Evolutionary conservation across 2,113 vertebrate genomes (phyloP), one percentile per base, ranked within the genome.

Genomic region (Scolopax mira): DNA sequence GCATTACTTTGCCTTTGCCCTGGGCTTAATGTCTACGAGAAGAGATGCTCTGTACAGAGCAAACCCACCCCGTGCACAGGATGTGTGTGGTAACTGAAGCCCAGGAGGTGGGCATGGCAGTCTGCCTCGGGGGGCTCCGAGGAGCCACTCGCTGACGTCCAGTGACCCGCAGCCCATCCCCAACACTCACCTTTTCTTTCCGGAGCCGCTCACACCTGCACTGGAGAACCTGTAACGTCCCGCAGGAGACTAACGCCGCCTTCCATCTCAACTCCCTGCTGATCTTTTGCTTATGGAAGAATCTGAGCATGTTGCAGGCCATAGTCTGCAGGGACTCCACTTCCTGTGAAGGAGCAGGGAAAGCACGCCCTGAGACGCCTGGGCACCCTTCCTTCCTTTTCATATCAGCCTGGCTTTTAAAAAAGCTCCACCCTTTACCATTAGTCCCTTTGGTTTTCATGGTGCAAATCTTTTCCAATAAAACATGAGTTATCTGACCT

Each of bases 301-400:
- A 93, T 21, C 60, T 95, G 65, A 94, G 91, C 91, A 97, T 95
- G 51, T 93, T 93, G 85, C 80, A 95, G 1, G 97, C 93, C 94
- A 97, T 93, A 13, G 49, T 85, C 78, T 79, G 85, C 80, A 97
- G 79, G 48, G 88, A 91, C 79, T 64, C 79, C 88, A 90, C 93
- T 77, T 96, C 94, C 97, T 97, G 92, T 65, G 39, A 80, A 82
- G 52, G 4, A 93, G 35, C 13, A 90, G 83, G 62, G 67, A 71
- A 92, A 95, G 64, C 3, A 48, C 1, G 2, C 55, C 30, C 64
- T 91, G 58, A 79, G 58, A 81, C 57, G 11, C 49, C 61, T 54
- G 41, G 33, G 46, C 35, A 27, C 9, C 7, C 8, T 49, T 62
- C 37, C 52, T 74, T 73, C 42, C 57, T 88, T 54, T n/a, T 19